These are phyloP conservation scores for Perizoma affinitatum DNA, from an alignment of 2,888 invertebrate genomes.

Conservation along the genomic window DNA sequence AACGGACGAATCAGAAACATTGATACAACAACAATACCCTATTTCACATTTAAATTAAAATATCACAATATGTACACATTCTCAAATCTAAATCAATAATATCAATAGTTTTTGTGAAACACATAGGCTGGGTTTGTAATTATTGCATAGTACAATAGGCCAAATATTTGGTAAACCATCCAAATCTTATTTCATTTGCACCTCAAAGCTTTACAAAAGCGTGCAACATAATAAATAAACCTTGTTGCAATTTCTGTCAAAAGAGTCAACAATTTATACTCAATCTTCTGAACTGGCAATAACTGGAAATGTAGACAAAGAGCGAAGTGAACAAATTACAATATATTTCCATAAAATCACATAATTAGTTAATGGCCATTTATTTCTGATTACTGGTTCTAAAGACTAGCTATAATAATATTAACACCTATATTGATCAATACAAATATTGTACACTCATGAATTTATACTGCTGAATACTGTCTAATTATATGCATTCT, in stretches of 20 bases:
- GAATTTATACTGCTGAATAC: constrained; percentile 42
- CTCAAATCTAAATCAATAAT: constrained; percentile 70
- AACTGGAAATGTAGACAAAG: constrained; percentile 42
- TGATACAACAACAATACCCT: constrained; percentile 70
- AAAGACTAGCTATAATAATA: constrained; percentile 32
- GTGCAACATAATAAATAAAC: too few relatives aligned
- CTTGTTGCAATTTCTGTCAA: too few relatives aligned
- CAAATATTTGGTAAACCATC: too few relatives aligned
- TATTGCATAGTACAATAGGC: constrained; percentile 34
- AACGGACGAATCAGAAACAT: constrained; percentile 60
- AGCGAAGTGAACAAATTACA: constrained; percentile 17
- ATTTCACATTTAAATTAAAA: constrained; percentile 80
- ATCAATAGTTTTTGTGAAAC: constrained; percentile 66
- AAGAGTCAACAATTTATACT: constrained; percentile 47
- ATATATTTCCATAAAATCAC: constrained; percentile 27
- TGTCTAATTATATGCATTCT: constrained; percentile 46
- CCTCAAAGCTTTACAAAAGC: too few relatives aligned
- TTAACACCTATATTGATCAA: constrained; percentile 30
- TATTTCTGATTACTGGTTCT: constrained; percentile 32
- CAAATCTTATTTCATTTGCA: too few relatives aligned
- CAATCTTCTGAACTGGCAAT: constrained; percentile 50
- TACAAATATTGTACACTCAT: constrained; percentile 43
- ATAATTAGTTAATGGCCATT: constrained; percentile 33
- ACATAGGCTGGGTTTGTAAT: constrained; percentile 48
- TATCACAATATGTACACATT: constrained; percentile 83